Base-by-base conservation (phyloP, 2,888 invertebrate genomes). In the Acanthococcus lagerstroemiae region DNA sequence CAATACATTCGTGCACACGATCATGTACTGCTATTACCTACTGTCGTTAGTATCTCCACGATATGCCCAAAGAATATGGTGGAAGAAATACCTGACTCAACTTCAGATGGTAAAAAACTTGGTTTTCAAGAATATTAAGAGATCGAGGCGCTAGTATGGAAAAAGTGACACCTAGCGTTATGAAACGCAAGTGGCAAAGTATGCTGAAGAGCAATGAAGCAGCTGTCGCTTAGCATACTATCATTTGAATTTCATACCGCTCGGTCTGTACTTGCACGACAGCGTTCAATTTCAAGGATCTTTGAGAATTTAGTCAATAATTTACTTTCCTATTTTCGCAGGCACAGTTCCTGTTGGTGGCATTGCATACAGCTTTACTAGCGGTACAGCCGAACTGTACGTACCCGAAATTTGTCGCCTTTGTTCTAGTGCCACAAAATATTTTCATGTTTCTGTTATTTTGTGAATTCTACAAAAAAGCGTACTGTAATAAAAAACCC, bases 11-110 rank as follows among this genome's bases (percentile, higher is more conserved):
- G 87, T 93, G 0, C 92, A 93, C 73, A 74, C 82, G 0, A 74
- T 90, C 26, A 92, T 93, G 91, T 93, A 93, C 73, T 78, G 79
- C 0, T 88, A 93, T 75, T 93, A 93, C 74, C 81, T 90, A 12
- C 73, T 88, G 68, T 82, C 88, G 1, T 80, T 81, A 3, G 69
- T 82, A 65, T 81, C 81, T 12, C 78, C 81, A 1, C 73, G 76
- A 15, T 79, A 78, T 72, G 76, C 76, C 70, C 55, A 67, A 17
- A 65, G 67, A 54, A 52, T 69, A 5, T 69, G 69, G 69, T 69
- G 69, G 69, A 69, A 69, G 45, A 69, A 68, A 55, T 68, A 69
- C 52, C 57, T 69, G 19, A 69, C 69, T 24, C 69, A 67, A 54
- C 54, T 69, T 56, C 69, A 69, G 50, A 69, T 69, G 26, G 69